These are phyloP conservation scores for Cheirogaleus medius DNA, from an alignment of 2,113 vertebrate species.

Conservation along the genomic window DNA sequence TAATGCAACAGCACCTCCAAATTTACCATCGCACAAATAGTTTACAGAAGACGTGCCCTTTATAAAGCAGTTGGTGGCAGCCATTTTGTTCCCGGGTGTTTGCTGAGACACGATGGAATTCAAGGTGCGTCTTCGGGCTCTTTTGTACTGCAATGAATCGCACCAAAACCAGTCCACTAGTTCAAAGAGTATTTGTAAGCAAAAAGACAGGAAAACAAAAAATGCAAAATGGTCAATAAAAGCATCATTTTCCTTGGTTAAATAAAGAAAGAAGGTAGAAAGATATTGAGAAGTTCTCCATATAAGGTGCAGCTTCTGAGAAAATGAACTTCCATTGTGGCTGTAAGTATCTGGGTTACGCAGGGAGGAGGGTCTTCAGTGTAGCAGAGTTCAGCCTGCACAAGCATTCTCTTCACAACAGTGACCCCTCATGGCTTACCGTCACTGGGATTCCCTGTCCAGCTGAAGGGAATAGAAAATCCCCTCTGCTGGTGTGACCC, in stretches of 20 bases:
- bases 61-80: not conserved
- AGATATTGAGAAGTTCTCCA: not conserved
- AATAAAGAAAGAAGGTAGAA: not conserved
- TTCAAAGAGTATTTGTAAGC: not conserved
- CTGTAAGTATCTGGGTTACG: not conserved
- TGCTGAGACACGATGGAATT: not conserved
- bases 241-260: not conserved
- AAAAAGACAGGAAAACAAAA: not conserved
- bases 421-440: constrained; percentile 75
- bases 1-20: not conserved
- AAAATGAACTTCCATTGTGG: not conserved
- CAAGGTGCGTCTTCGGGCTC: not conserved
- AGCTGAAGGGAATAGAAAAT: constrained; percentile 3
- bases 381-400: not conserved
- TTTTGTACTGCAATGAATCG: not conserved
- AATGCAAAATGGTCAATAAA: constrained; percentile 1
- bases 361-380: not conserved
- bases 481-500: not conserved
- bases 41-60: not conserved
- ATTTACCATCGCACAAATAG: not conserved
- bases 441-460: constrained; percentile 36
- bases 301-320: not conserved
- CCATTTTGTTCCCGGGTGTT: constrained; percentile 52
- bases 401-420: constrained; percentile 70
- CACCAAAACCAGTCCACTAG: not conserved